phyloP scores from a whole-genome alignment of 2,797 vertebrate genomes.

The Chrosomus eos region DNA sequence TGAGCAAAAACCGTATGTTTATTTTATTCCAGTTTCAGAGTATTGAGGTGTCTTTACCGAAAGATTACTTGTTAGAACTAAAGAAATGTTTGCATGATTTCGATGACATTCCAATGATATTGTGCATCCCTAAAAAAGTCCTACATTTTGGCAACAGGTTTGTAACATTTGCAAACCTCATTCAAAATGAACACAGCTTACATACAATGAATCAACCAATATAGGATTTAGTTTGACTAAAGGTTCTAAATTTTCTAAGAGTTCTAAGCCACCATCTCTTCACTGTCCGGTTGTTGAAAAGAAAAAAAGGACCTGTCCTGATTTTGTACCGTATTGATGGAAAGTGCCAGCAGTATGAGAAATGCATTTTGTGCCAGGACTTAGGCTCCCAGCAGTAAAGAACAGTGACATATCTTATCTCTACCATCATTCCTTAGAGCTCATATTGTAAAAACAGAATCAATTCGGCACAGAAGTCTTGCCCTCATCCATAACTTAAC shows the following conservation, averaged over 20 bases:
- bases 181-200: background rate
- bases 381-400: slow-evolving; percentile 38
- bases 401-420: slow-evolving; percentile 42
- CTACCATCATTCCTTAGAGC: background rate
- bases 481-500: background rate
- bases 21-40: background rate
- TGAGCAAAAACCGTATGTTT: background rate
- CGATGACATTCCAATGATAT: background rate
- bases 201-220: background rate
- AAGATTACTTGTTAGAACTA: background rate
- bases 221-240: background rate
- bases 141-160: background rate
- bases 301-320: background rate
- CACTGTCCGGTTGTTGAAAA: background rate
- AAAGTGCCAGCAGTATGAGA: slow-evolving; percentile 26
- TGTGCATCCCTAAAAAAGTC: background rate
- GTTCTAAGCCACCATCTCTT: background rate
- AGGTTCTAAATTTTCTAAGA: background rate
- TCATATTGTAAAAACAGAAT: slow-evolving; percentile 36
- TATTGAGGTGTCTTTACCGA: background rate
- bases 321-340: background rate
- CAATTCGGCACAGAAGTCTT: background rate
- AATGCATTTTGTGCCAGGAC: slow-evolving; percentile 33
- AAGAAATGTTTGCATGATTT: background rate
- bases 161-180: background rate